Evolutionary conservation across 2,797 vertebrate genomes (phyloP), one percentile per base, ranked within the genome.

Genomic region (Champsocephalus esox): DNA sequence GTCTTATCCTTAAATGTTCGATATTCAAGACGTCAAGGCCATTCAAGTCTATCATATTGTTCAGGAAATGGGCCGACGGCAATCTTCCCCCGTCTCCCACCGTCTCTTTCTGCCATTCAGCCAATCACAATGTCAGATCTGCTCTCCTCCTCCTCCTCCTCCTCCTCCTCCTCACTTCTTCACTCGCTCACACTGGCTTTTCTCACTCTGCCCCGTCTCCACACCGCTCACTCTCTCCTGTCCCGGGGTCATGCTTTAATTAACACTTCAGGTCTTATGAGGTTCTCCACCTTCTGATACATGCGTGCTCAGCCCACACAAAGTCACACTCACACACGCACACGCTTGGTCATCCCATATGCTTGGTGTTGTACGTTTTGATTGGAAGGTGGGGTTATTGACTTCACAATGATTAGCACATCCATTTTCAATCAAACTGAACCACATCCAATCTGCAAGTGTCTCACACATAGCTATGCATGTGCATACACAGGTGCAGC

Each of bases 241-340:
- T 92, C 88, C 88, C 88, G 88, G 91, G 89, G 90, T 92, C 92
- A 91, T 80, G 70, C 87, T 91, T 92, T 94, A 93, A 93, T 93
- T 94, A 94, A 91, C 91, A 94, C 92, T 92, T 91, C 85, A 92
- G 88, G 85, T 90, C 88, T 90, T 89, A 88, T 88, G 87, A 90
- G 87, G 87, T 90, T 79, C 83, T 80, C 76, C 80, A 65, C 82
- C 80, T 90, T 83, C 83, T 74, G 66, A 77, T 77, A 69, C 85
- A 75, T 64, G 57, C 43, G 12, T 58, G 61, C 49, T 38, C 34
- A 57, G 64, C 64, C 48, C 81, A 83, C 80, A 32, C 70, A 77
- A 79, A 73, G 1, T 8, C 54, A 50, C 14, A 55, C 48, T 38
- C 24, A 28, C 24, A 28, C 49, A 45, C 58, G 44, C 57, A 70